Base-by-base conservation (phyloP, 2,888 invertebrate genomes). In the Aleiodes leptofemur region DNA sequence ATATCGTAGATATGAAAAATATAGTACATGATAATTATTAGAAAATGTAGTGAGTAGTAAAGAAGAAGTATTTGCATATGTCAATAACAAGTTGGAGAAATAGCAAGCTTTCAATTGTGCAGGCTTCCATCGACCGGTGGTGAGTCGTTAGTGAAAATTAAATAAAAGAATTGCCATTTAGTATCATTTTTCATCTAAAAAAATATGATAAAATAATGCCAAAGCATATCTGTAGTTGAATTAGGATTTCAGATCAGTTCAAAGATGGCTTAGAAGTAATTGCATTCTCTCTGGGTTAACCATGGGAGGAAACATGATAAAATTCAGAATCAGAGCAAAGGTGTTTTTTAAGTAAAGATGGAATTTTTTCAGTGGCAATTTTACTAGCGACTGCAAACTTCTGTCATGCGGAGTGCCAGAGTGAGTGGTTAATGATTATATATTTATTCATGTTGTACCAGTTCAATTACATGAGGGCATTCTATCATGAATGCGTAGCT, bases 401-500 rank as follows among this genome's bases (percentile, higher is more conserved):
- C 85, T 88, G 88, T 83, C 85, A 82, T 80, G 88, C 87, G 76
- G 89, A 89, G 80, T 89, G 89, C 82, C 89, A 89, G 81, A 89
- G 89, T 89, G 80, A 89, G 89, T 88, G 79, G 82, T 79, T 80
- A 79, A 23, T 48, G 6, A 34, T 34, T 34, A 34, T 50, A 29
- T 23, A 31, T 68, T 48, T 68, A 8, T 50, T 23, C 50, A 23
- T 50, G 43, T 9, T 43, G 9, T 50, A 23, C 50, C n/a, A 43
- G 14, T 29, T 31, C 23, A n/a, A 68, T 68, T 68, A 29, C 29
- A 23, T 50, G 23, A 50, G 29, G 9, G n/a, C n/a, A 23, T 23
- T 57, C 31, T 61, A 29, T 57, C 23, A 57, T 57, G 29, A 57
- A 57, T 57, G 31, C 29, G 1, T 11, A 29, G 4, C 13, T 9